phyloP scores from a whole-genome alignment of 2,888 invertebrate species.

The Ceraclea dissimilis region DNA sequence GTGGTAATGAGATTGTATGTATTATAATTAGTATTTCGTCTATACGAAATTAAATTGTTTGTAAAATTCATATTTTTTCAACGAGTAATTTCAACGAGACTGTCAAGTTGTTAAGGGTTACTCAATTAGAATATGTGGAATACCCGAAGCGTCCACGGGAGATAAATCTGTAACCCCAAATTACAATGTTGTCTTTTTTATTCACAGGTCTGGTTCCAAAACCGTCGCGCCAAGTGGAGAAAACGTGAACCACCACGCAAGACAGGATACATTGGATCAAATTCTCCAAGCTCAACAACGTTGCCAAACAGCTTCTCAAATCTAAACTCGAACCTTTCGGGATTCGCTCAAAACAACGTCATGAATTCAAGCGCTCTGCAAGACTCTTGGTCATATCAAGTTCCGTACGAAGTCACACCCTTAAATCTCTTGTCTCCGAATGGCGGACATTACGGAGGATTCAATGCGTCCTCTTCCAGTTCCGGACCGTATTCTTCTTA shows the following conservation, averaged over 20 bases:
- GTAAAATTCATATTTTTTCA: too few species aligned
- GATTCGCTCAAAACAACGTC: constrained; percentile 55
- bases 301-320: constrained; percentile 55
- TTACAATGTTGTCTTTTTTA: too few species aligned
- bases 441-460: constrained; percentile 57
- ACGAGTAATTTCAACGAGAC: too few species aligned
- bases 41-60: too few species aligned
- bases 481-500: constrained; percentile 54
- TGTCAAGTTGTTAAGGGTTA: too few species aligned
- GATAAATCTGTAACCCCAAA: too few species aligned
- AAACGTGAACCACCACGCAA: constrained; percentile 90
- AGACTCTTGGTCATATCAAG: constrained; percentile 74
- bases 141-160: too few species aligned
- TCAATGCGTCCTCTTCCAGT: constrained; percentile 51
- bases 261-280: constrained; percentile 69
- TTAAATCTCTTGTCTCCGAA: constrained; percentile 64
- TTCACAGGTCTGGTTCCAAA: constrained; percentile 74
- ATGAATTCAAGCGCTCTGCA: constrained; percentile 55
- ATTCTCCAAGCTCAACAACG: constrained; percentile 59
- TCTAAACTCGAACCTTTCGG: constrained; percentile 39
- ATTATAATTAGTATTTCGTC: too few species aligned
- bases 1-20: too few species aligned
- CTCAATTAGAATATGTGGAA: too few species aligned
- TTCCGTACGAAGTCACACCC: constrained; percentile 72
- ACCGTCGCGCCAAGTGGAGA: constrained; percentile 88